Evolutionary conservation across 2,113 vertebrate genomes (phyloP), one percentile per base, ranked within the genome.

Genomic region (Eretmochelys imbricata): DNA sequence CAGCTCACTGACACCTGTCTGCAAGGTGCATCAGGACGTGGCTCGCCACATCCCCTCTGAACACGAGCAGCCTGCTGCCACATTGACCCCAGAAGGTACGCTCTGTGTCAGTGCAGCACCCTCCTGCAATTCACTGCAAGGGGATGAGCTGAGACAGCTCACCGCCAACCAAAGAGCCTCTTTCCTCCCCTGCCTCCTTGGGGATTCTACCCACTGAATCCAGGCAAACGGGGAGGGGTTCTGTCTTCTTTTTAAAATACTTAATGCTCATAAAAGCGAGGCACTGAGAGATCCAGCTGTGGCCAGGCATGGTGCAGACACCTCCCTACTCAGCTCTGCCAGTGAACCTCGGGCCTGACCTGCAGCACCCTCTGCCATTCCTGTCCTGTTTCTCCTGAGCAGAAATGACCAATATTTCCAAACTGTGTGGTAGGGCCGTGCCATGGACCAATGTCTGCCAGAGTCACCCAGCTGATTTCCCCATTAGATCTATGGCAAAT

Each of bases 181-280:
- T 22, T 8, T 81, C 76, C 84, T 55, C 46, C 85, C 13, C 80
- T 35, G 14, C 59, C 2, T 27, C 82, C 42, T 69, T 57, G 24
- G 29, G 59, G 57, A 93, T 81, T 84, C 79, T 86, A 83, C 51
- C 59, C 20, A 4, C 0, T 86, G 29, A 53, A 87, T 87, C 91
- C 72, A 51, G 90, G 81, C 51, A 94, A 84, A 49, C 87, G 19
- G 38, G 78, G 93, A 57, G 25, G 78, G 51, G 85, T 96, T 94
- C 78, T 80, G 35, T 96, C 82, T 35, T 90, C 92, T 94, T 94
- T 51, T 51, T 82, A 90, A 80, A 31, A 29, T 13, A 38, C 89
- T 78, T 93, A 91, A 89, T 72, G 80, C 84, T 96, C 46, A 5
- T 93, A 89, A 94, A 96, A 93, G 38, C 85, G 62, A 89, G 83